These are phyloP conservation scores for Troides oblongomaculatus DNA, from an alignment of 2,888 invertebrate species.

Conservation along the genomic window DNA sequence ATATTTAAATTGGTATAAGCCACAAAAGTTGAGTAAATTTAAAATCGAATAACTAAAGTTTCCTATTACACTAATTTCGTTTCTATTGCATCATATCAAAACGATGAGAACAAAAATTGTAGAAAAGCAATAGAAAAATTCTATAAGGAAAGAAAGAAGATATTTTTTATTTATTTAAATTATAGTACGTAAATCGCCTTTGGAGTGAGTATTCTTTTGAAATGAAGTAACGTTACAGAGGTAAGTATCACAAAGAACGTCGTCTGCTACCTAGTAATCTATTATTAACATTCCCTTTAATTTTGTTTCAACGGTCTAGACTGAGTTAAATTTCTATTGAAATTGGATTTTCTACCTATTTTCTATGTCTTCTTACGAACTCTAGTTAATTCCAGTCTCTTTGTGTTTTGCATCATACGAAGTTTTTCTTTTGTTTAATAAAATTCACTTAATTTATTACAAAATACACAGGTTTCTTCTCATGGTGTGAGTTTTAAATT, in stretches of 20 bases:
- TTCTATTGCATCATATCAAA: too few relatives aligned
- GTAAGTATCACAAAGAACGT: conserved; percentile 1
- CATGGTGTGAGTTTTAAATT: too few relatives aligned
- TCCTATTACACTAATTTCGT: too few relatives aligned
- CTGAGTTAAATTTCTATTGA: conserved; percentile 21
- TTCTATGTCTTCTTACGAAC: conserved; percentile 27
- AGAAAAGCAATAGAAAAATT: background rate
- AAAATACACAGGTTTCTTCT: too few relatives aligned
- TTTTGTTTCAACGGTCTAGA: conserved; percentile 23
- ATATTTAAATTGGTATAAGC: too few relatives aligned
- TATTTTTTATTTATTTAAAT: background rate
- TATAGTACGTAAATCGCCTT: background rate
- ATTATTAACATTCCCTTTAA: conserved; percentile 22
- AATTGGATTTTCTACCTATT: conserved; percentile 21
- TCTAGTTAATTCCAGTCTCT: conserved; percentile 41
- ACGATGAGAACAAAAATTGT: background rate
- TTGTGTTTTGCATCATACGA: conserved; percentile 35
- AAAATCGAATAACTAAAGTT: too few relatives aligned
- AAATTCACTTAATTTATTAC: background rate
- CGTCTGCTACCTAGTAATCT: conserved; percentile 11
- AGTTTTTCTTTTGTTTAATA: background rate
- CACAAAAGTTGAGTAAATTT: too few relatives aligned
- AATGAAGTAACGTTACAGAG: background rate
- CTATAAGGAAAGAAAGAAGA: background rate
- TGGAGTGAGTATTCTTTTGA: background rate